Evolutionary conservation across 1,140 invertebrate genomes (phyloP).

Genomic region (Monochamus saltuarius): DNA sequence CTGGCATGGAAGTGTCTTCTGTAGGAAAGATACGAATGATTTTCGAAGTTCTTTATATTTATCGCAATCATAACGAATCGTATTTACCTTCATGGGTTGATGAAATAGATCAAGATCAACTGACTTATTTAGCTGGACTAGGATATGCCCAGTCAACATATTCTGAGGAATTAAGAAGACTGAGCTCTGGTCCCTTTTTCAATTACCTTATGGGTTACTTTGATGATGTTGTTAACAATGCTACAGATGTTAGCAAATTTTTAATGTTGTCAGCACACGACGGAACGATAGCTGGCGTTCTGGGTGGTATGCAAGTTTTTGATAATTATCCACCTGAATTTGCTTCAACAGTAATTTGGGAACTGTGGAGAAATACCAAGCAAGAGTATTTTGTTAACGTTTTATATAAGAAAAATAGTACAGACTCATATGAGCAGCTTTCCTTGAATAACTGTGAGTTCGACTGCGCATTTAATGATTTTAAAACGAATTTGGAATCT

Average conservation of each 20-base stretch:
- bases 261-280: conserved; percentile 62
- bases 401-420: conserved; percentile 62
- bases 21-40: not conserved
- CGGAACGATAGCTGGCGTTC: conserved; percentile 72
- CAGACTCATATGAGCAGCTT: conserved; percentile 52
- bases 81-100: conserved; percentile 5
- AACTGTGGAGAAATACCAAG: conserved; percentile 55
- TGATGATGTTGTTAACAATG: conserved; percentile 5
- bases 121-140: conserved; percentile 5
- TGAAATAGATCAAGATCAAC: conserved; percentile 3
- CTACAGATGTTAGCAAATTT: conserved; percentile 49
- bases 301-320: conserved; percentile 72
- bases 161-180: conserved; percentile 55
- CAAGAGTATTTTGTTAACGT: conserved; percentile 53
- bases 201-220: conserved; percentile 34
- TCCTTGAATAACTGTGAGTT: conserved; percentile 59
- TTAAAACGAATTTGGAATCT: conserved; percentile 48
- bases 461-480: conserved; percentile 60
- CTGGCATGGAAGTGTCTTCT: conserved; percentile 5
- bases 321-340: conserved; percentile 73
- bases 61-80: not conserved
- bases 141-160: conserved; percentile 34
- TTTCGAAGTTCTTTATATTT: conserved; percentile 1
- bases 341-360: conserved; percentile 68
- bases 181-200: conserved; percentile 64